Conservation (phyloP, 2,113 vertebrate genomes). For the Entomyzon cyanotis region DNA sequence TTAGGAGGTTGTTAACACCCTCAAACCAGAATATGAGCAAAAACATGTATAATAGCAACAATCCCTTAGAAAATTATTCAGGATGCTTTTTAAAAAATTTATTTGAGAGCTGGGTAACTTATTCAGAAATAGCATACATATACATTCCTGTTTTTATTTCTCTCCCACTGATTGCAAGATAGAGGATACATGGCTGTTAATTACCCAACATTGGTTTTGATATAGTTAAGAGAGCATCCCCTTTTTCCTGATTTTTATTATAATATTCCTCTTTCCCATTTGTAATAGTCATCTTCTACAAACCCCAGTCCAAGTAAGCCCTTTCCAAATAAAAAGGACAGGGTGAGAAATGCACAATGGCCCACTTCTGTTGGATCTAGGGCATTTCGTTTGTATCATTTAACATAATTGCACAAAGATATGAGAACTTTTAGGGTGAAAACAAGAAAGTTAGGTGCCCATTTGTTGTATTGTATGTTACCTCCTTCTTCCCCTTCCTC, state of each 20-base stretch:
- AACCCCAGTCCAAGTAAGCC: not conserved
- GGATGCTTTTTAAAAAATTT: slow-evolving; percentile 40
- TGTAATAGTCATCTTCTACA: not conserved
- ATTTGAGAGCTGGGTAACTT: slow-evolving; percentile 41
- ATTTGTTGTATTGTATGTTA: not conserved
- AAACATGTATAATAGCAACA: slow-evolving; percentile 15
- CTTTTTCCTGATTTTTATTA: not conserved
- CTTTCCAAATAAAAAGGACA: not conserved
- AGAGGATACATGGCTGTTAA: slow-evolving; percentile 10
- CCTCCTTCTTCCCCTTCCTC: not conserved
- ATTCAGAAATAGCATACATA: slow-evolving; percentile 48
- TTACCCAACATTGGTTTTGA: not conserved
- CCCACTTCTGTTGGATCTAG: not conserved
- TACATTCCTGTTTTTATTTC: slow-evolving; percentile 35
- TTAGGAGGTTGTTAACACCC: slow-evolving; percentile 70
- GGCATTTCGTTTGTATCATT: not conserved
- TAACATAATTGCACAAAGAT: not conserved
- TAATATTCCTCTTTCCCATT: not conserved
- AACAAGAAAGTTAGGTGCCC: not conserved
- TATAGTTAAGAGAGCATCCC: not conserved
- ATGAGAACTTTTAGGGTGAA: not conserved
- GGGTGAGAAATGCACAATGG: not conserved
- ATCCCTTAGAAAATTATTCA: slow-evolving; percentile 33
- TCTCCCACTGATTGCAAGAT: not conserved
- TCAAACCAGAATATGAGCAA: slow-evolving; percentile 59